Evolutionary conservation across 1,140 invertebrate species (phyloP), one percentile per base, ranked within the genome.

Genomic region (Oreohelix idahoensis): DNA sequence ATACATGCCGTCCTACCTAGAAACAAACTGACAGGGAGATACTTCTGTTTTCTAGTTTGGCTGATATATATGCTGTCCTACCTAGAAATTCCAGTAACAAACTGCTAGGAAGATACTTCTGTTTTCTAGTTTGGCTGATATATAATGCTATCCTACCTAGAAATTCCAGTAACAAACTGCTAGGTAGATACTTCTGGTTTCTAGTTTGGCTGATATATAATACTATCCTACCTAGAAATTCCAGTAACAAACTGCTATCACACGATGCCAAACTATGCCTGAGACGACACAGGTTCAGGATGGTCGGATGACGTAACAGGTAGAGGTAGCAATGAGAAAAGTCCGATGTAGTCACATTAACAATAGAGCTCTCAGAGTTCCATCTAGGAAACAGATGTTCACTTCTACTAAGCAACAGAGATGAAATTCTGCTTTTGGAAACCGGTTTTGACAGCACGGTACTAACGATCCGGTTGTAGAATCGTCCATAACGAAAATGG

Each of bases 41-140:
- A n/a, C n/a, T n/a, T n/a, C n/a, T n/a, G n/a, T n/a, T n/a, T n/a
- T n/a, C n/a, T n/a, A n/a, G n/a, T n/a, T n/a, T n/a, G n/a, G n/a
- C n/a, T n/a, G n/a, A n/a, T n/a, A n/a, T n/a, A n/a, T n/a, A n/a
- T 49, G 45, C 8, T 49, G 2, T 32, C 76, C 35, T 87, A 70
- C 90, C 89, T 70, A 94, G 81, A 84, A 94, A 94, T n/a, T 94
- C 93, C 74, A 91, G 79, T 87, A 93, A 89, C 93, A 93, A 94
- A 69, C 88, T 85, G 69, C 89, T 83, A 66, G n/a, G n/a, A n/a
- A n/a, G n/a, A n/a, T n/a, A n/a, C n/a, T n/a, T n/a, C n/a, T n/a
- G n/a, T n/a, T n/a, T n/a, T n/a, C n/a, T n/a, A n/a, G n/a, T n/a
- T n/a, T n/a, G n/a, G n/a, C n/a, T n/a, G n/a, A n/a, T n/a, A n/a